Base-by-base conservation (phyloP, 2,888 invertebrate species). In the Drosophila birchii region DNA sequence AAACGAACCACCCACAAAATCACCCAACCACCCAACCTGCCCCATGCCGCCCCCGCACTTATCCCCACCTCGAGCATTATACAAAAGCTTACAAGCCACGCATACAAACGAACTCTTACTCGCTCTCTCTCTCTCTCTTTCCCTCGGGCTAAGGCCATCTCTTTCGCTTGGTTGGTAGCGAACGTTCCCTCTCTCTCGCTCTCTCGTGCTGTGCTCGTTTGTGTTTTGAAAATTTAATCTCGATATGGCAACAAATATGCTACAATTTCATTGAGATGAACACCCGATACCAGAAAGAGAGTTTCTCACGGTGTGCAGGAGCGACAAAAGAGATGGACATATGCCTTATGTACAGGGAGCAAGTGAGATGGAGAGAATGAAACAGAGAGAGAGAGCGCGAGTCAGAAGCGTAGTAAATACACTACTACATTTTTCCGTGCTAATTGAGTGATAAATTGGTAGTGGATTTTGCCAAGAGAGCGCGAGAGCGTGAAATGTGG, bases 381-480 rank as follows among this genome's bases (percentile, higher is more conserved):
- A 11, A 29, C 18, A 32, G 29, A 51, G 36, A 36, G 20, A 18
- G 54, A 54, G 58, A 53, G 75, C 16, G 23, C 63, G 59, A 70
- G 76, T 63, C 73, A 86, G 90, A 86, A 88, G 84, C 86, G 90
- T 86, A 89, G 90, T 89, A 85, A 90, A 86, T 90, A 86, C 89
- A 89, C 90, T 85, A 90, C 90, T 88, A 87, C 86, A 90, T 90
- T 89, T 90, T 89, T 89, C 90, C 81, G 91, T 90, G 91, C 90
- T 90, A 90, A 90, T 90, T 90, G 90, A 90, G 90, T 90, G 90
- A 91, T 90, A 90, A 90, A 90, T 90, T 90, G 90, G 88, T 88
- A 89, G 88, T 89, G 91, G 90, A 89, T 89, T 90, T 90, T 81
- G 85, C 85, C 85, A 76, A 81, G 64, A 68, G 80, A 75, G 80